Conservation (phyloP, 2,113 vertebrate species). For the Bufo gargarizans region DNA sequence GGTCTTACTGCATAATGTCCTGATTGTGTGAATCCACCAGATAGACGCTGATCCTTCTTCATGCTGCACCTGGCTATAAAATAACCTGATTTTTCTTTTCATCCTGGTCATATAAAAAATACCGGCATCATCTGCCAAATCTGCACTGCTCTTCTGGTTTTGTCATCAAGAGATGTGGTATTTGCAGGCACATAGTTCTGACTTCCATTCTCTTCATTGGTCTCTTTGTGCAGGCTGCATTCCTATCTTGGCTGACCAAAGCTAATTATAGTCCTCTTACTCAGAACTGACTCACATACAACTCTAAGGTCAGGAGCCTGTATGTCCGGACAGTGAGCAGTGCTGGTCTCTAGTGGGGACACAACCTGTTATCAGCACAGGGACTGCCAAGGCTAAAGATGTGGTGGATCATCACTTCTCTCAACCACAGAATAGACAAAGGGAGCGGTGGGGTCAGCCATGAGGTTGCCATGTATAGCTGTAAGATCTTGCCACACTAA, state of each 20-base stretch:
- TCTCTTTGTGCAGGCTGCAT: constrained; percentile 31
- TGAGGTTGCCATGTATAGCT: not conserved
- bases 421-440: not conserved
- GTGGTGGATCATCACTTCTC: not conserved
- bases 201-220: constrained; percentile 39
- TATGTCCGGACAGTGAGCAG: not conserved
- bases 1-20: not conserved
- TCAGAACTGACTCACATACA: constrained; percentile 36
- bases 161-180: constrained; percentile 47
- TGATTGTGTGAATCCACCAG: not conserved
- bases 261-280: constrained; percentile 46
- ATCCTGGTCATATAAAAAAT: not conserved
- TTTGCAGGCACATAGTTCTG: constrained; percentile 25
- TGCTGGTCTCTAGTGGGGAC: not conserved
- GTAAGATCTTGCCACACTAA: not conserved
- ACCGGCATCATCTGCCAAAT: not conserved
- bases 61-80: not conserved
- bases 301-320: not conserved
- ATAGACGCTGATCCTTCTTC: not conserved
- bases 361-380: not conserved
- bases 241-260: constrained; percentile 45
- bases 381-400: not conserved
- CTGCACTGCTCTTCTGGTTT: constrained; percentile 33
- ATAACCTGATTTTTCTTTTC: not conserved
- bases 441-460: not conserved